These are phyloP conservation scores for Hydropsyche betteni DNA, from an alignment of 2,888 invertebrate species.

Conservation along the genomic window DNA sequence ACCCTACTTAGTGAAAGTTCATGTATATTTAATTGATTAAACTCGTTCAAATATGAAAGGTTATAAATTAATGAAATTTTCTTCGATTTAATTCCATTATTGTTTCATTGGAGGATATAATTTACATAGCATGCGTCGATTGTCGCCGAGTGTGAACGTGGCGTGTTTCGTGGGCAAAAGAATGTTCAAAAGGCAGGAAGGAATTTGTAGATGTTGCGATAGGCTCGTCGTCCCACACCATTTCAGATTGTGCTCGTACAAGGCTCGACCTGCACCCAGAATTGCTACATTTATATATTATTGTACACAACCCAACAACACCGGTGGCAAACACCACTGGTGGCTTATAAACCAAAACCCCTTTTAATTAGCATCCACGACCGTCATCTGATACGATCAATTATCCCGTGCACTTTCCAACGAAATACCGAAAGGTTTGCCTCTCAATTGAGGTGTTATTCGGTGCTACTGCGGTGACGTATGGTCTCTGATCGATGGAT, in stretches of 20 bases:
- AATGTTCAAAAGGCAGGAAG: slow-evolving; percentile 31
- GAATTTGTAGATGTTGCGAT: slow-evolving; percentile 33
- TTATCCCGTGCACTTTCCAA: background rate
- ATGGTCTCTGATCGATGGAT: slow-evolving; percentile 42
- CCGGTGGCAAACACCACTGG: slow-evolving; percentile 19
- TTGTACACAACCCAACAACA: slow-evolving; percentile 11
- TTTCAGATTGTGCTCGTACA: slow-evolving; percentile 29
- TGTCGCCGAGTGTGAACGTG: slow-evolving; percentile 21
- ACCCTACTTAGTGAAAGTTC: too few species aligned
- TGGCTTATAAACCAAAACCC: slow-evolving; percentile 16
- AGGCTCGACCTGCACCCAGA: slow-evolving; percentile 32
- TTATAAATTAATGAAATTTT: too few species aligned
- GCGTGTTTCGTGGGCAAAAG: slow-evolving; percentile 29
- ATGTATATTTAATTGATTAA: too few species aligned
- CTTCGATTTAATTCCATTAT: too few species aligned
- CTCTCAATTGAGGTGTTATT: slow-evolving; percentile 35
- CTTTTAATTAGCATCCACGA: slow-evolving; percentile 16
- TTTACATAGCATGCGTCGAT: background rate
- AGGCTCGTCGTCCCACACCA: slow-evolving; percentile 31
- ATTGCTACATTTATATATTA: slow-evolving; percentile 25
- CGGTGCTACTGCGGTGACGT: slow-evolving; percentile 41
- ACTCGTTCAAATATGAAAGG: too few species aligned
- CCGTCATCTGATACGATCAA: too few species aligned
- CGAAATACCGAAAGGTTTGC: slow-evolving; percentile 3
- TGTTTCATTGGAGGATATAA: too few species aligned